phyloP scores from a whole-genome alignment of 2,888 invertebrate species.

The Panopea generosa region DNA sequence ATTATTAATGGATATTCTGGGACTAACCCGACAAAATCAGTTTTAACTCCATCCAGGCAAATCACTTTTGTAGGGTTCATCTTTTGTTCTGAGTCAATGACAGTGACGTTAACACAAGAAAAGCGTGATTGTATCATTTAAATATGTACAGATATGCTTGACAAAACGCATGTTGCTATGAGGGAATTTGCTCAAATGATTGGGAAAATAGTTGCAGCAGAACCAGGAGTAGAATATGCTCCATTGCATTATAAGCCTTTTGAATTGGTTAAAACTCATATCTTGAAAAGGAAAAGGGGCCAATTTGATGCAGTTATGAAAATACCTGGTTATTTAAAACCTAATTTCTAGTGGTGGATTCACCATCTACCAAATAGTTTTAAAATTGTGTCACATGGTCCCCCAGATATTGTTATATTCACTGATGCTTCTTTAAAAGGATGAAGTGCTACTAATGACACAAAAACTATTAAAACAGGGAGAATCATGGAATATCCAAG shows the following conservation, averaged over 20 bases:
- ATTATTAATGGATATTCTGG: slow-evolving; percentile 43
- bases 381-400: slow-evolving; percentile 8
- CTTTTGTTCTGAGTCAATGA: slow-evolving; percentile 50
- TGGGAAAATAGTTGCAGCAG: slow-evolving; percentile 50
- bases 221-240: slow-evolving; percentile 54
- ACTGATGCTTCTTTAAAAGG: slow-evolving; percentile 11
- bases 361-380: neutral
- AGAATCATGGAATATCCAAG: neutral
- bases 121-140: slow-evolving; percentile 15
- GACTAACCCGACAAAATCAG: slow-evolving; percentile 58
- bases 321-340: neutral
- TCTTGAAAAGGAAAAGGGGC: slow-evolving; percentile 26
- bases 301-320: slow-evolving; percentile 22
- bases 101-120: slow-evolving; percentile 26
- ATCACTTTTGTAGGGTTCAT: slow-evolving; percentile 57
- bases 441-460: slow-evolving; percentile 18
- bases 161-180: slow-evolving; percentile 22
- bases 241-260: slow-evolving; percentile 47
- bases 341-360: slow-evolving; percentile 15
- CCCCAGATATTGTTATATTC: slow-evolving; percentile 6
- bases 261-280: slow-evolving; percentile 47
- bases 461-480: slow-evolving; percentile 14
- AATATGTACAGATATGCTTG: slow-evolving; percentile 23
- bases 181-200: slow-evolving; percentile 43
- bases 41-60: slow-evolving; percentile 37